A percentile compares a stretch with the other conserved stretches of the same genome.
phyloP scores from a whole-genome alignment of 2,888 invertebrate genomes.

The Osedax frankpressi region DNA sequence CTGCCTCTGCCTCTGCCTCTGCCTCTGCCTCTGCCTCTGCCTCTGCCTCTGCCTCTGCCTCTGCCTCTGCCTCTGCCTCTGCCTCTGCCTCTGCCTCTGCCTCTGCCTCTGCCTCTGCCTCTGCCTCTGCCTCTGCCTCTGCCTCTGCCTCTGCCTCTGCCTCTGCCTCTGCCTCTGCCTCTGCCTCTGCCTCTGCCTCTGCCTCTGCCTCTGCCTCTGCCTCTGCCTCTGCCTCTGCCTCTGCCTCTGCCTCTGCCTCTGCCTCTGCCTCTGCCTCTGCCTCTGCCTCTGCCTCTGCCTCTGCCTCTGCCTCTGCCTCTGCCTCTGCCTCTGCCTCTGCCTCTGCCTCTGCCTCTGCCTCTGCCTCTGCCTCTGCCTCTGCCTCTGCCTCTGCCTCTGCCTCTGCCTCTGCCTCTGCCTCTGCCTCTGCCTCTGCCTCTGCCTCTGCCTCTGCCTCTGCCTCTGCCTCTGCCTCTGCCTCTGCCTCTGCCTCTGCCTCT shows the following conservation, averaged over 20 bases:
- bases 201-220: slow-evolving; percentile 1
- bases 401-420: slow-evolving; percentile 4
- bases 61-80: slow-evolving; percentile 1
- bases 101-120: slow-evolving; percentile 4
- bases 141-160: slow-evolving; percentile 1
- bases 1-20: slow-evolving; percentile 4
- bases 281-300: neutral
- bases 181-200: slow-evolving; percentile 4
- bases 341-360: slow-evolving; percentile 4
- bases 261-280: slow-evolving; percentile 1
- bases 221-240: slow-evolving; percentile 1
- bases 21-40: slow-evolving; percentile 4
- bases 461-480: neutral
- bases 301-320: slow-evolving; percentile 4
- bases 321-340: slow-evolving; percentile 4
- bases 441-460: slow-evolving; percentile 1
- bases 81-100: slow-evolving; percentile 4
- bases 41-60: slow-evolving; percentile 4
- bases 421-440: slow-evolving; percentile 4
- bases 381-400: slow-evolving; percentile 4
- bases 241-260: slow-evolving; percentile 1
- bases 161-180: slow-evolving; percentile 4
- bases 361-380: slow-evolving; percentile 4
- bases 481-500: slow-evolving; percentile 2
- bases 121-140: slow-evolving; percentile 4